These are phyloP conservation scores for Drosophila kurseongensis DNA, from an alignment of 1,140 invertebrate genomes.

Conservation along the genomic window DNA sequence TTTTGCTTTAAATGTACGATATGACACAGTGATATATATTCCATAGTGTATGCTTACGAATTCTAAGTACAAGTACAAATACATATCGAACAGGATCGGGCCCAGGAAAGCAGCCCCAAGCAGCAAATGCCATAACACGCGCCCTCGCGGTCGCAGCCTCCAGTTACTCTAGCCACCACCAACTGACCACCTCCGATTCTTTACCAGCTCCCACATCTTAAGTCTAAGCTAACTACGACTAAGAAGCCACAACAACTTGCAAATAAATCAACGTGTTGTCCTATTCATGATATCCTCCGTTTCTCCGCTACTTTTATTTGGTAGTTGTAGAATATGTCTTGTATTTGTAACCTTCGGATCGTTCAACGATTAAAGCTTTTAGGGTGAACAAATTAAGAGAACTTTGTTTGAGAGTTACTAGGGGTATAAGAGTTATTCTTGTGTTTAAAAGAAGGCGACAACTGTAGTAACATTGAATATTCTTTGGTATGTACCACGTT, in stretches of 20 bases:
- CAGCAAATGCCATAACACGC: slow-evolving; percentile 26
- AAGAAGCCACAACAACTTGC: slow-evolving; percentile 77
- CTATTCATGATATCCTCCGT: slow-evolving; percentile 8
- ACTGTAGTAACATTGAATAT: slow-evolving; percentile 55
- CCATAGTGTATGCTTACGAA: slow-evolving; percentile 66
- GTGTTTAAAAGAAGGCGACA: slow-evolving; percentile 55
- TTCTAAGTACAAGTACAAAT: slow-evolving; percentile 72
- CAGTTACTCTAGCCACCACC: slow-evolving; percentile 21
- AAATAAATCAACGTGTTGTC: slow-evolving; percentile 58
- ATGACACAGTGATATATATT: slow-evolving; percentile 82
- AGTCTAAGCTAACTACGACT: slow-evolving; percentile 68
- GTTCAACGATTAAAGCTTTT: slow-evolving; percentile 79
- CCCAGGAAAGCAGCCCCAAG: slow-evolving; percentile 41
- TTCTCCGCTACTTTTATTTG: slow-evolving; percentile 28
- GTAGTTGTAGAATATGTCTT: slow-evolving; percentile 31
- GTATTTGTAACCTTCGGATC: slow-evolving; percentile 61
- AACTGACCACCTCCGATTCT: slow-evolving; percentile 23
- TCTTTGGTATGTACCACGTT: slow-evolving; percentile 44
- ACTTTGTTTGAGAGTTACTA: neutral
- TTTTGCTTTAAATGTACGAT: slow-evolving; percentile 80
- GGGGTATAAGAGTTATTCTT: slow-evolving; percentile 3
- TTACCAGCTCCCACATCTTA: slow-evolving; percentile 39
- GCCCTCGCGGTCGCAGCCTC: slow-evolving; percentile 2
- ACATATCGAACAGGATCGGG: slow-evolving; percentile 54
- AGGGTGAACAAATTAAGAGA: slow-evolving; percentile 43